Percentiles rank a stretch among this genome's conserved stretches.
phyloP scores from a whole-genome alignment of 2,113 vertebrate species.

The Acanthochromis polyacanthus region DNA sequence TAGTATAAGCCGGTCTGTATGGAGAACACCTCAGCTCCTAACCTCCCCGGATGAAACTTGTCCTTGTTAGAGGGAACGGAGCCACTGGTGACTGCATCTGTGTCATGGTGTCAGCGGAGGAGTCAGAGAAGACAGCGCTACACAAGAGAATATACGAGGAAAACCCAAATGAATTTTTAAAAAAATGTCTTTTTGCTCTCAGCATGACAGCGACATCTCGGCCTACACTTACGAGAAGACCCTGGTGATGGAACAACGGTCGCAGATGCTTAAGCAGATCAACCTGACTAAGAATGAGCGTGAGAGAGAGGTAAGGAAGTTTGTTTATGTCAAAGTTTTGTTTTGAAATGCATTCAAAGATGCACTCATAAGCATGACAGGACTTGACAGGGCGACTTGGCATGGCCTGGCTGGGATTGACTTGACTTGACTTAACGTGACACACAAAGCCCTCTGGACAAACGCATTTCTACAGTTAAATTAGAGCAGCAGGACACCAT shows the following conservation, averaged over 20 bases:
- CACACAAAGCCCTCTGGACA: slow-evolving; percentile 57
- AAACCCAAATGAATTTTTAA: background rate
- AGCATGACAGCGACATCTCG: slow-evolving; percentile 99
- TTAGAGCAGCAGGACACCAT: slow-evolving; percentile 51
- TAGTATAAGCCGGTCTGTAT: background rate
- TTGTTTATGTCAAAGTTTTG: slow-evolving; percentile 25
- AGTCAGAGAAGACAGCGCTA: background rate
- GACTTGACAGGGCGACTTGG: slow-evolving; percentile 52
- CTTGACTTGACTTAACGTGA: slow-evolving; percentile 55
- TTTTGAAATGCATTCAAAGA: background rate
- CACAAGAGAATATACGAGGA: background rate
- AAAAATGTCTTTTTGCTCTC: background rate
- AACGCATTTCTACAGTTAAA: slow-evolving; percentile 40
- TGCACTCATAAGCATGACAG: slow-evolving; percentile 23
- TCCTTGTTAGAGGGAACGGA: background rate
- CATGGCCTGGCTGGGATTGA: slow-evolving; percentile 17
- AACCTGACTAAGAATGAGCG: slow-evolving; percentile 97
- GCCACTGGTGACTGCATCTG: background rate
- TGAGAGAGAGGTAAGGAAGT: slow-evolving; percentile 91
- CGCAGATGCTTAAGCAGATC: slow-evolving; percentile 99
- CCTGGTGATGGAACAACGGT: slow-evolving; percentile 97
- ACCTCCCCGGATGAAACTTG: background rate
- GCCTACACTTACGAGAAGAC: slow-evolving; percentile 99
- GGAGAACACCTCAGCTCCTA: background rate
- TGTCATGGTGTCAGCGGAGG: background rate